Conservation (phyloP, 1,140 invertebrate genomes). For the Caligus rogercresseyi region DNA sequence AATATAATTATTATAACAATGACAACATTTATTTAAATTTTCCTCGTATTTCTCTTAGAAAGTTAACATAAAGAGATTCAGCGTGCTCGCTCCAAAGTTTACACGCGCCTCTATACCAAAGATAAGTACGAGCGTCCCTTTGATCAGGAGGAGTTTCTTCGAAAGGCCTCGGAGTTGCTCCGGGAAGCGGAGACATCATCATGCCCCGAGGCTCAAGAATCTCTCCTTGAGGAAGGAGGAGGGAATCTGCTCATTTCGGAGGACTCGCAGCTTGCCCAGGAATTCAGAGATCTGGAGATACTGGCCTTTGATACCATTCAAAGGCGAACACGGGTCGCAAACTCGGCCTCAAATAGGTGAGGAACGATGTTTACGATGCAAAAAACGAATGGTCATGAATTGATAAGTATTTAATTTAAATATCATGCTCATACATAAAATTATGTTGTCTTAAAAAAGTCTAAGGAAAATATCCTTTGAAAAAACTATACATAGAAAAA, state of each 20-base stretch:
- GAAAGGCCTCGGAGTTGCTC: not conserved
- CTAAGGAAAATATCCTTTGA: too few species aligned
- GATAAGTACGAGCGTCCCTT: not conserved
- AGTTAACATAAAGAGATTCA: not conserved
- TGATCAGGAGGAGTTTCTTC: not conserved
- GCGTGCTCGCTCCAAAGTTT: not conserved
- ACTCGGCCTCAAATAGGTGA: not conserved
- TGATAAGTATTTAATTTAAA: too few species aligned
- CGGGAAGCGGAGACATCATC: not conserved
- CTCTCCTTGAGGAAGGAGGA: not conserved
- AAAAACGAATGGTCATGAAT: too few species aligned
- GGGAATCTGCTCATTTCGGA: not conserved
- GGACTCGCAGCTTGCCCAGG: not conserved
- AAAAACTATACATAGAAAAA: too few species aligned
- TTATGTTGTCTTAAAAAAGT: too few species aligned
- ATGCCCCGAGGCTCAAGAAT: too few species aligned
- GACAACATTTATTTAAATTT: too few species aligned
- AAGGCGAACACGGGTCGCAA: not conserved
- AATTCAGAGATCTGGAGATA: not conserved
- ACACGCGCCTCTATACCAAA: not conserved
- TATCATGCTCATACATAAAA: too few species aligned
- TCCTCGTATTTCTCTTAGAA: too few species aligned
- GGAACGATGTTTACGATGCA: too few species aligned
- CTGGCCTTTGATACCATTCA: constrained; percentile 2
- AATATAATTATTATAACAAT: too few species aligned